Conservation (phyloP, 37 sponge, comb jelly and placozoan genomes). For the Ephydatia muelleri region DNA sequence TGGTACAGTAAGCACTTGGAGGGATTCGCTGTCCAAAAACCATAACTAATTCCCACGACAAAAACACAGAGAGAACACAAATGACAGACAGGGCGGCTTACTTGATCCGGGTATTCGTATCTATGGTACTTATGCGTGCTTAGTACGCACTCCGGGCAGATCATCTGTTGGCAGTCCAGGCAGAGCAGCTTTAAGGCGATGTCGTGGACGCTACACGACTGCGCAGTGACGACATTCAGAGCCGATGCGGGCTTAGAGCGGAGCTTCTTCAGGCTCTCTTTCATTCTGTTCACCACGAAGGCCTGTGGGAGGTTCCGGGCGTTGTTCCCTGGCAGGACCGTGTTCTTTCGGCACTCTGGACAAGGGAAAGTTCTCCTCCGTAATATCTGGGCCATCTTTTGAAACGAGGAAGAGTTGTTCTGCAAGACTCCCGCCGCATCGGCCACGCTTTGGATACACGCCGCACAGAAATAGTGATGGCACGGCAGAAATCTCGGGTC, state of each 20-base stretch:
- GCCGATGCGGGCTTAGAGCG: neutral
- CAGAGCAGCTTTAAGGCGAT: neutral
- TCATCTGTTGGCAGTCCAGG: neutral
- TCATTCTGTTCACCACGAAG: conserved; percentile 30
- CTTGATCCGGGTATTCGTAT: neutral
- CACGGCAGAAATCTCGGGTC: conserved; percentile 29
- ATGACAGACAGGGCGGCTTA: neutral
- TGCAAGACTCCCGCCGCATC: neutral
- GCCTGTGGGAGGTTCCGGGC: conserved; percentile 8
- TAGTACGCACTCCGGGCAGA: neutral
- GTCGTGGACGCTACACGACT: neutral
- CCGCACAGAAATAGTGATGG: conserved; percentile 22
- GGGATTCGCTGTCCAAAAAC: neutral
- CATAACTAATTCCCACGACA: neutral
- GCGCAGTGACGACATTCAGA: neutral
- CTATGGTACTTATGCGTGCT: neutral
- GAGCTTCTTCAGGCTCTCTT: neutral
- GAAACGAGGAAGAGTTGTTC: neutral
- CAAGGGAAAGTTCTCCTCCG: conserved; percentile 4
- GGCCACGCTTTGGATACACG: conserved; percentile 13
- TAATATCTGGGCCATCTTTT: neutral
- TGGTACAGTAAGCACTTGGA: neutral
- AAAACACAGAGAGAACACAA: neutral
- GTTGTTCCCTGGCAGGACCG: neutral
- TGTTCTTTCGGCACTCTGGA: conserved; percentile 21